A percentile compares a stretch with the other conserved stretches of the same genome.
Evolutionary conservation across 2,888 invertebrate genomes (phyloP).

Genomic region (Graphium colonna): DNA sequence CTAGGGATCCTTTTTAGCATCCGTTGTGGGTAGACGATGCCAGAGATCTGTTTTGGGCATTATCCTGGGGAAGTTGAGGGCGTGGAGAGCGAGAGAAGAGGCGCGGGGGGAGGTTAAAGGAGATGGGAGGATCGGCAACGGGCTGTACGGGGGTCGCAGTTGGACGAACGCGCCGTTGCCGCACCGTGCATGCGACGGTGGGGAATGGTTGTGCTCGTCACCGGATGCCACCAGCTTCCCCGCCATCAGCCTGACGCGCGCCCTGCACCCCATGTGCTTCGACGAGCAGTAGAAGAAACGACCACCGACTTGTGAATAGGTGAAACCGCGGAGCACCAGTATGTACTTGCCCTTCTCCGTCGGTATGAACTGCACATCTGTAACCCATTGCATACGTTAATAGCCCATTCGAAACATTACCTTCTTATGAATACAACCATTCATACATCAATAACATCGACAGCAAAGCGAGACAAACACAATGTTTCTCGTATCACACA

Average conservation of each 20-base stretch:
- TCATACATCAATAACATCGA: too few relatives aligned
- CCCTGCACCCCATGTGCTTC: slow-evolving; percentile 72
- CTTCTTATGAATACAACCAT: too few relatives aligned
- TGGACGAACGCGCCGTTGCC: slow-evolving; percentile 73
- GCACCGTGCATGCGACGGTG: slow-evolving; percentile 71
- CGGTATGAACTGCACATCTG: slow-evolving; percentile 75
- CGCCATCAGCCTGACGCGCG: slow-evolving; percentile 59
- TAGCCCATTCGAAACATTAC: slow-evolving; percentile 6
- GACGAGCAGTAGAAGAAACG: slow-evolving; percentile 74
- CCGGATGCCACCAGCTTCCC: slow-evolving; percentile 65
- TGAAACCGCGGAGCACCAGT: slow-evolving; percentile 67
- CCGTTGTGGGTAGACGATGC: slow-evolving; percentile 52
- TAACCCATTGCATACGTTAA: slow-evolving; percentile 34
- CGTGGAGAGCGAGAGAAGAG: slow-evolving; percentile 57
- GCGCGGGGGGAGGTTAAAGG: slow-evolving; percentile 52
- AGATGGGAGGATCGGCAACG: slow-evolving; percentile 45
- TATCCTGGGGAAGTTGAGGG: slow-evolving; percentile 63
- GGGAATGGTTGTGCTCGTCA: slow-evolving; percentile 67
- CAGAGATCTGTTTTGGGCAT: slow-evolving; percentile 69
- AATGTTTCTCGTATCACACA: too few relatives aligned
- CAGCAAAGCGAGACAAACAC: too few relatives aligned
- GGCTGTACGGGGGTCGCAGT: slow-evolving; percentile 53
- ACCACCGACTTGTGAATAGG: slow-evolving; percentile 74
- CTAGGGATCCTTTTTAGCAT: slow-evolving; percentile 53
- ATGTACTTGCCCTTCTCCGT: slow-evolving; percentile 75